Percentiles rank a stretch among this genome's conserved stretches.
Evolutionary conservation across 1,140 invertebrate species (phyloP).

Genomic region (Eubasilissa regina): DNA sequence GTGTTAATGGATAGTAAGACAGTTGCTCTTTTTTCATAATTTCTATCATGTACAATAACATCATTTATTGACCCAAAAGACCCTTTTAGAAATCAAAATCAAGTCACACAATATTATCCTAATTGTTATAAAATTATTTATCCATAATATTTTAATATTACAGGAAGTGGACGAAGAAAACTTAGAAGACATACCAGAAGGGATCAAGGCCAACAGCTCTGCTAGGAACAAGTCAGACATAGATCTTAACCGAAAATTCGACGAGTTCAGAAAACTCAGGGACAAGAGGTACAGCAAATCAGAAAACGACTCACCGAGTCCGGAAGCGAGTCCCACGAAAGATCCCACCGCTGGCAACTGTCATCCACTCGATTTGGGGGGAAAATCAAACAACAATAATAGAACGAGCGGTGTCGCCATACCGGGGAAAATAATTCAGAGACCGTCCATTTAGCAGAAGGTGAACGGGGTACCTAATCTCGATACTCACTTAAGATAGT

Average conservation of each 20-base stretch:
- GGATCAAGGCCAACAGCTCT: conserved; percentile 61
- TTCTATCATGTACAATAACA: too few relatives aligned
- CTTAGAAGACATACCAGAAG: conserved; percentile 63
- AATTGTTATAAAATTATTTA: conserved; percentile 19
- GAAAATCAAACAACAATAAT: conserved; percentile 24
- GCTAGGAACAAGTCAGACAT: conserved; percentile 59
- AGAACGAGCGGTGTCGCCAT: conserved; percentile 30
- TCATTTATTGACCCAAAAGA: too few relatives aligned
- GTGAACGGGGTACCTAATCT: too few relatives aligned
- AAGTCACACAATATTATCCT: too few relatives aligned
- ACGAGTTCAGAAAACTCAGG: conserved; percentile 62
- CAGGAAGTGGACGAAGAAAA: conserved; percentile 78
- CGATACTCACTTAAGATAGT: too few relatives aligned
- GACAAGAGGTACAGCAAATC: conserved; percentile 53
- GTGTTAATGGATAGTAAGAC: too few relatives aligned
- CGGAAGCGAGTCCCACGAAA: conserved; percentile 44
- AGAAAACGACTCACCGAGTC: conserved; percentile 59
- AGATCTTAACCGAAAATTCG: conserved; percentile 68
- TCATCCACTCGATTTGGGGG: conserved; percentile 44
- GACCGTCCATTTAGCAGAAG: conserved; percentile 56
- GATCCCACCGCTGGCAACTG: conserved; percentile 49
- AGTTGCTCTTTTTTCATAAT: too few relatives aligned
- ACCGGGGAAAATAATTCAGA: conserved; percentile 50
- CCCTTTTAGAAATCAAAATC: too few relatives aligned
- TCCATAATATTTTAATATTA: conserved; percentile 43